Conservation (phyloP, 2,888 invertebrate species). For the Germaria angustata region DNA sequence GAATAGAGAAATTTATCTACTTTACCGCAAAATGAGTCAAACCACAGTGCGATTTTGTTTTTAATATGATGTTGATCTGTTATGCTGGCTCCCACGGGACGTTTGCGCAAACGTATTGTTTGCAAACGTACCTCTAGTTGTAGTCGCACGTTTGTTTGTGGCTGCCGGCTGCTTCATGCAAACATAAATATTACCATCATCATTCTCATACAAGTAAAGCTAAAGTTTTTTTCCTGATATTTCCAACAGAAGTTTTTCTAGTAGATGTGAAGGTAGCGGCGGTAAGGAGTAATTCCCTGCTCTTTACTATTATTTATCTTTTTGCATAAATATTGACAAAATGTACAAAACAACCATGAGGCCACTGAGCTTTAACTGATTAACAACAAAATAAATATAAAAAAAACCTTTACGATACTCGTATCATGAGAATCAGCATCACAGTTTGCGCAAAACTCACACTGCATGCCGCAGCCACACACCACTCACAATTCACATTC, state of each 20-base stretch:
- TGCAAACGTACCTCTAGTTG: slow-evolving; percentile 27
- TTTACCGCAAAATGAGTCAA: background rate
- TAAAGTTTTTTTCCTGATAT: background rate
- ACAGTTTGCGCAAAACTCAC: slow-evolving; percentile 19
- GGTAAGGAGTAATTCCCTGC: background rate
- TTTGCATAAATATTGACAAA: slow-evolving; percentile 65
- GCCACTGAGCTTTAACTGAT: slow-evolving; percentile 40
- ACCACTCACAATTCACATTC: slow-evolving; percentile 19
- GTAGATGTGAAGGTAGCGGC: background rate
- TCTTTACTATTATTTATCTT: slow-evolving; percentile 45
- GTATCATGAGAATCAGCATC: slow-evolving; percentile 20
- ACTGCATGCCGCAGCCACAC: background rate
- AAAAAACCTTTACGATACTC: slow-evolving; percentile 19
- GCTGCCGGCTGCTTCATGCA: slow-evolving; percentile 1
- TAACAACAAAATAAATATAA: slow-evolving; percentile 7
- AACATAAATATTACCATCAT: slow-evolving; percentile 36
- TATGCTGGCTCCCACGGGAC: slow-evolving; percentile 45
- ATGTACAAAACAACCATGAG: slow-evolving; percentile 39
- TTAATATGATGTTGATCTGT: slow-evolving; percentile 17
- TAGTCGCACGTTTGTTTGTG: slow-evolving; percentile 25
- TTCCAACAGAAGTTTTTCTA: background rate
- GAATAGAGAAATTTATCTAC: too few species aligned
- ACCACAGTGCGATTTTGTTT: background rate
- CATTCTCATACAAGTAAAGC: slow-evolving; percentile 19
- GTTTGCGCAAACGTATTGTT: slow-evolving; percentile 44